Conservation (phyloP, 2,888 invertebrate genomes). For the Esperia sulphurella region DNA sequence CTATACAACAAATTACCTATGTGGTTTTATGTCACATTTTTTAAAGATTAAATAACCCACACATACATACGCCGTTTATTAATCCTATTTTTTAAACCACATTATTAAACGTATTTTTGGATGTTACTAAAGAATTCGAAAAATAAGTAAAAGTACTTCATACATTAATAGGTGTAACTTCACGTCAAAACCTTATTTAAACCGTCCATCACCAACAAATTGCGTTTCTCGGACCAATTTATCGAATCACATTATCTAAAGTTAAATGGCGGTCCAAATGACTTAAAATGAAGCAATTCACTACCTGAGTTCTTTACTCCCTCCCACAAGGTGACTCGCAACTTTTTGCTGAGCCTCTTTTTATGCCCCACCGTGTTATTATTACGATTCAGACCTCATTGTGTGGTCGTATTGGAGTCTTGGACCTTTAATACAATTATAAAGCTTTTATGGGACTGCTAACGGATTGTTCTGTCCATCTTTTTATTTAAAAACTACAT, state of each 20-base stretch:
- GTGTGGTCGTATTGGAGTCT: constrained; percentile 42
- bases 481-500: no score
- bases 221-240: constrained; percentile 37
- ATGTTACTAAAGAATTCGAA: neutral
- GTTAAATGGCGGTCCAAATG: constrained; percentile 38
- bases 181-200: neutral
- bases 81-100: no score
- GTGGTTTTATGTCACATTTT: no score
- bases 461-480: neutral
- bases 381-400: constrained; percentile 63
- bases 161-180: neutral
- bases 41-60: no score
- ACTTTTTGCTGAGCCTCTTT: constrained; percentile 64
- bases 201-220: constrained; percentile 21
- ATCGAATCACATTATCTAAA: constrained; percentile 37
- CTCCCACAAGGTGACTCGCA: constrained; percentile 67
- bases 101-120: neutral
- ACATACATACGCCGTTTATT: no score
- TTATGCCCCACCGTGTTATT: constrained; percentile 46
- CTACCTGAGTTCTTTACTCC: constrained; percentile 74
- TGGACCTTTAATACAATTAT: neutral
- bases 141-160: neutral
- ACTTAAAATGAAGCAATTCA: constrained; percentile 70
- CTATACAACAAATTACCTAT: no score
- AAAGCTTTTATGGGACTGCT: constrained; percentile 1